Evolutionary conservation across 64 coral and sea anemone genomes (phyloP).

Genomic region (Stichodactyla mertensii): DNA sequence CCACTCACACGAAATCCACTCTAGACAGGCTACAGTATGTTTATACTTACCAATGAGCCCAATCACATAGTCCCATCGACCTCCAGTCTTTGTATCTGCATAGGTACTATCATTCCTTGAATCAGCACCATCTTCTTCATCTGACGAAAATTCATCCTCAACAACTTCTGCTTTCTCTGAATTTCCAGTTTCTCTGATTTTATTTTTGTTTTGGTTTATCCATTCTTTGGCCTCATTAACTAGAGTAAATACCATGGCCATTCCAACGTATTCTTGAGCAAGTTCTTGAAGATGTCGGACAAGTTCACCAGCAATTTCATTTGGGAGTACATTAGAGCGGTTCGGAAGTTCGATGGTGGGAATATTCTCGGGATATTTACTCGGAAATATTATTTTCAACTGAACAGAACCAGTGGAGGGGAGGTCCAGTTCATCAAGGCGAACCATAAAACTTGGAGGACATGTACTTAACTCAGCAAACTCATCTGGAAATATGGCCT

Average conservation of each 20-base stretch:
- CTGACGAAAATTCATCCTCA: neutral
- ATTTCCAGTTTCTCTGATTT: constrained; percentile 2
- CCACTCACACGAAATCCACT: too few species aligned
- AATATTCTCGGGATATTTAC: constrained; percentile 58
- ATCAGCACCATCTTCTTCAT: neutral
- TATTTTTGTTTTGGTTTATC: constrained; percentile 47
- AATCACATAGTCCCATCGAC: constrained; percentile 79
- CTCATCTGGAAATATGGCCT: constrained; percentile 72
- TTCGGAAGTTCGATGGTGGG: constrained; percentile 77
- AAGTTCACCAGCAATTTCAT: constrained; percentile 44
- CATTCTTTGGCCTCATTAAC: constrained; percentile 70
- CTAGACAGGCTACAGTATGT: neutral
- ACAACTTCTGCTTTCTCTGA: neutral
- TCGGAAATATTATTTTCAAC: constrained; percentile 60
- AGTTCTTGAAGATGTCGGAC: constrained; percentile 31
- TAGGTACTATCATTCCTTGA: neutral
- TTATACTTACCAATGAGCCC: constrained; percentile 79
- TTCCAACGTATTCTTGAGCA: constrained; percentile 52
- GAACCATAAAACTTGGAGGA: constrained; percentile 74
- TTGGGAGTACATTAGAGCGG: constrained; percentile 52
- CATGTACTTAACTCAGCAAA: constrained; percentile 54
- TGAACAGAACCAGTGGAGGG: constrained; percentile 34
- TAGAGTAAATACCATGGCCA: constrained; percentile 79
- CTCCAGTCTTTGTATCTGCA: constrained; percentile 28
- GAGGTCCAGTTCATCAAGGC: constrained; percentile 68